phyloP scores from a whole-genome alignment of 2,888 invertebrate species.

The Machimus rusticus region DNA sequence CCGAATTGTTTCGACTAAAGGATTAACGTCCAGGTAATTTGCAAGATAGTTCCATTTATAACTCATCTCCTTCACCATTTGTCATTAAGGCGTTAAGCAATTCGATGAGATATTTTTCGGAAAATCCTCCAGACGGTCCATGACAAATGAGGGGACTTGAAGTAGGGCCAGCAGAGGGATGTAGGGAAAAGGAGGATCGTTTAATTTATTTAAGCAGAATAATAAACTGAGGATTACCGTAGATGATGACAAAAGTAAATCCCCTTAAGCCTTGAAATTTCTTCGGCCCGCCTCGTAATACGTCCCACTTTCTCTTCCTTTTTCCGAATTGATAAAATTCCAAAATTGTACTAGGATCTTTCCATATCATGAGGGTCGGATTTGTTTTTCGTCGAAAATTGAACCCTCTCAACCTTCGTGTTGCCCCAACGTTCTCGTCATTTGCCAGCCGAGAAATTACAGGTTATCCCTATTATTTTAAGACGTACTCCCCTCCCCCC shows the following conservation, averaged over 20 bases:
- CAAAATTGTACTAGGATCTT: not conserved
- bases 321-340: constrained; percentile 16
- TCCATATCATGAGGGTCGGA: not conserved
- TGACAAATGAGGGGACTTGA: not conserved
- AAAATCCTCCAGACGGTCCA: not conserved
- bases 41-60: not conserved
- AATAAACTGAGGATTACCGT: not conserved
- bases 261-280: not conserved
- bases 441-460: constrained; percentile 25
- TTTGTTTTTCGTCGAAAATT: constrained; percentile 22
- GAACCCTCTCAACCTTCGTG: constrained; percentile 20
- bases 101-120: not conserved
- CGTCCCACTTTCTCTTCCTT: not conserved
- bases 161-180: not conserved
- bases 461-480: constrained; percentile 35
- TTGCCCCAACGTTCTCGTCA: not conserved
- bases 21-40: not conserved
- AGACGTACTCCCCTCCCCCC: not conserved
- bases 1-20: not conserved
- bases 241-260: not conserved
- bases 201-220: not conserved
- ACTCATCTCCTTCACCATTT: not conserved
- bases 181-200: not conserved
- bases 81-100: not conserved
- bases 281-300: not conserved